phyloP scores from a whole-genome alignment of 2,113 vertebrate genomes.

The Dicaeum eximium region DNA sequence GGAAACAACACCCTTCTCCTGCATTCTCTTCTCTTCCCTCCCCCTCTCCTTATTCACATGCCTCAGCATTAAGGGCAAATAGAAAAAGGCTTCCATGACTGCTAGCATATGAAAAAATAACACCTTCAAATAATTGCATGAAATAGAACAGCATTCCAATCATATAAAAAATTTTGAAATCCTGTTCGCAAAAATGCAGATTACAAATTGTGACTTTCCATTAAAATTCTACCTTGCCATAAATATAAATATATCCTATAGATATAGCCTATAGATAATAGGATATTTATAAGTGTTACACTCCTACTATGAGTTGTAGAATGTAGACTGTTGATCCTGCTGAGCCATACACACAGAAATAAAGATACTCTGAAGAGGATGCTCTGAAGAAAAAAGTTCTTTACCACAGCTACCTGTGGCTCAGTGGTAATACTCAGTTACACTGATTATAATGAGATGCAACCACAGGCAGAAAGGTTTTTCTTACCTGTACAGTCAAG shows the following conservation, averaged over 20 bases:
- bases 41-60: neutral
- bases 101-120: neutral
- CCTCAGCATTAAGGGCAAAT: neutral
- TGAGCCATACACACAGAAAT: neutral
- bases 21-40: neutral
- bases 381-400: neutral
- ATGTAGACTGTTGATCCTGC: neutral
- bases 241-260: neutral
- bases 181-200: neutral
- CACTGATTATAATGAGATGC: neutral
- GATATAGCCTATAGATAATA: neutral
- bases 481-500: neutral
- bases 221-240: neutral
- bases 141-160: neutral
- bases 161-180: neutral
- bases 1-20: slow-evolving; percentile 53
- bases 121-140: neutral
- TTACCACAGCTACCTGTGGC: neutral
- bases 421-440: neutral
- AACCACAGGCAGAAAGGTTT: neutral
- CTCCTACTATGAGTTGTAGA: neutral
- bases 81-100: neutral
- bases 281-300: neutral
- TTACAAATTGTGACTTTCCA: neutral
- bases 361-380: neutral